A percentile compares a stretch with the other conserved stretches of the same genome.
phyloP scores from a whole-genome alignment of 2,888 invertebrate genomes.

The Temnothorax unifasciatus region DNA sequence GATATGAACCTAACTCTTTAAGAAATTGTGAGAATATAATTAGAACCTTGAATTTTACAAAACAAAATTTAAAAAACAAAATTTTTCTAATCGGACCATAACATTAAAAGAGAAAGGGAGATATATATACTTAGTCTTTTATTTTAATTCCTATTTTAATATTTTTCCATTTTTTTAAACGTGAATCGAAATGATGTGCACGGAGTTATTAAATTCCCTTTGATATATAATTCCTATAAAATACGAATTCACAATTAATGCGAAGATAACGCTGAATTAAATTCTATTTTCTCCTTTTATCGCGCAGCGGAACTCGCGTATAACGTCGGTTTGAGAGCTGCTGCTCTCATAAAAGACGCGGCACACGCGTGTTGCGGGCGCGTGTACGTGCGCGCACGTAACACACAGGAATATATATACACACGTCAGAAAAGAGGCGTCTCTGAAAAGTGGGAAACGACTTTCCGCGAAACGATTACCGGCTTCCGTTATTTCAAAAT shows the following conservation, averaged over 20 bases:
- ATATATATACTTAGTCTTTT: background rate
- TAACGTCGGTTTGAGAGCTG: slow-evolving; percentile 39
- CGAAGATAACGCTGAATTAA: slow-evolving; percentile 18
- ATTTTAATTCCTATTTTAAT: slow-evolving; percentile 1
- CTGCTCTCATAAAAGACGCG: slow-evolving; percentile 59
- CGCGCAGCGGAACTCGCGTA: slow-evolving; percentile 7
- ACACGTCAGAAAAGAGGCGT: slow-evolving; percentile 50
- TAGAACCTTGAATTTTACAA: background rate
- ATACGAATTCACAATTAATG: slow-evolving; percentile 29
- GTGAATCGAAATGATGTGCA: background rate
- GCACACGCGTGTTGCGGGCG: slow-evolving; percentile 34
- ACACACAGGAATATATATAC: slow-evolving; percentile 8
- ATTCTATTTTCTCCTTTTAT: slow-evolving; percentile 18
- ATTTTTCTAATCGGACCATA: background rate
- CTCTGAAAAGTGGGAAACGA: slow-evolving; percentile 77
- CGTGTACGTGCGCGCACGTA: slow-evolving; percentile 25
- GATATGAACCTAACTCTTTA: background rate
- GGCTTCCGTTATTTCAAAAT: slow-evolving; percentile 77
- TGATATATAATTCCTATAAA: background rate
- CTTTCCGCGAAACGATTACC: slow-evolving; percentile 82
- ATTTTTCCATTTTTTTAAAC: background rate
- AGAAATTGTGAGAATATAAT: background rate
- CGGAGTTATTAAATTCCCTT: background rate
- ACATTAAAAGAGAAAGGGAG: background rate
- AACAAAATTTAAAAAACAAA: background rate